Base-by-base conservation (phyloP, 2,888 invertebrate species). In the Plemyria rubiginata region DNA sequence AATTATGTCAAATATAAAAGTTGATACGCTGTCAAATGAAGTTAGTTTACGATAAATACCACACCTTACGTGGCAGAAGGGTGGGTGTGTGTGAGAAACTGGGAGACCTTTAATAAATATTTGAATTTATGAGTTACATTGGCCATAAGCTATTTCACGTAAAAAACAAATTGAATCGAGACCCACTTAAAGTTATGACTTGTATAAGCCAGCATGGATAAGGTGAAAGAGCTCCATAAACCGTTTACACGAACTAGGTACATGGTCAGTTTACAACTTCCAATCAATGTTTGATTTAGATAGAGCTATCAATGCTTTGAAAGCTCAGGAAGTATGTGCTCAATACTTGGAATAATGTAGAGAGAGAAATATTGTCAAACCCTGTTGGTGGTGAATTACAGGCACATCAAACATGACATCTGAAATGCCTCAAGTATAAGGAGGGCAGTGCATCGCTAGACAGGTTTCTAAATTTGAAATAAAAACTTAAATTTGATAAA, bases 81-180 rank as follows among this genome's bases (percentile, higher is more conserved):
- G 1, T n/a, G n/a, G n/a, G n/a, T n/a, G n/a, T n/a, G n/a, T n/a
- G n/a, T n/a, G n/a, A 22, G 22, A 2, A 22, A 22, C 22, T 22
- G 22, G 3, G 22, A 2, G 3, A 32, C 36, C 11, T 38, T 2
- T 38, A 11, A 38, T 38, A 38, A 38, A 38, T 38, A 11, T 11
- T 38, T 41, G 29, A 29, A 32, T 63, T 48, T 56, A 60, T 38
- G 22, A 40, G 32, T 43, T 45, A 52, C 28, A 40, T 54, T 49
- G 43, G 40, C 40, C 60, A 53, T 51, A 56, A 62, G 46, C 15
- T 6, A 50, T 56, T 60, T 53, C 49, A 32, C 53, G 8, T 53
- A 60, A 63, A 59, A 36, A 59, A 38, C 45, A 60, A 54, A 46
- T 28, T 13, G 49, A 40, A n/a, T 16, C 22, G 40, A 51, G 36